A percentile compares a stretch with the other conserved stretches of the same genome.
Evolutionary conservation across 1,140 invertebrate genomes (phyloP).

Genomic region (Apolygus lucorum): DNA sequence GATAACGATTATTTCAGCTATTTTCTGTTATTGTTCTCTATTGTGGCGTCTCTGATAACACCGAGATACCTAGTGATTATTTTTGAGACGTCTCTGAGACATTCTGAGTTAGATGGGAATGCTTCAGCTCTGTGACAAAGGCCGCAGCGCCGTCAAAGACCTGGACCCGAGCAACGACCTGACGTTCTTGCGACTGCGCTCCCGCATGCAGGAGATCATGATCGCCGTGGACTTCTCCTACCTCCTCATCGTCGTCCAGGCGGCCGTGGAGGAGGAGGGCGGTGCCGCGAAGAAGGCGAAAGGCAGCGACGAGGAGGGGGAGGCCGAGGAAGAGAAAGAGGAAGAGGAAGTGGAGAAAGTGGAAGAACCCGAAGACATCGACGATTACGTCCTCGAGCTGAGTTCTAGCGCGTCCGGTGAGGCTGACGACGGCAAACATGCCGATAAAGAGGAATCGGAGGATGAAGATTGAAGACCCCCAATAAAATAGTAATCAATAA

Average conservation of each 20-base stretch:
- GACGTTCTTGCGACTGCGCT: conserved; percentile 87
- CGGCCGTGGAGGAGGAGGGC: not conserved
- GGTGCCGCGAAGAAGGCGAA: not conserved
- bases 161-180: conserved; percentile 95
- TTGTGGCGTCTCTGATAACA: no score
- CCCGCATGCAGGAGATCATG: conserved; percentile 37
- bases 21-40: no score
- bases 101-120: no score
- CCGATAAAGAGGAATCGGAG: not conserved
- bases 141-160: conserved; percentile 85
- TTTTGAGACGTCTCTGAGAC: no score
- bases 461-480: not conserved
- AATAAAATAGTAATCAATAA: no score
- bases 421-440: not conserved
- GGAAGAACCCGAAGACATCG: not conserved
- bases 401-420: conserved; percentile 6
- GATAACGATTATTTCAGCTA: no score
- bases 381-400: not conserved
- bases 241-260: not conserved
- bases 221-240: not conserved
- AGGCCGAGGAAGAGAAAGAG: not conserved
- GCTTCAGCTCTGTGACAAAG: conserved; percentile 85
- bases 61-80: no score
- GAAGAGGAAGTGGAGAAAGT: not conserved
- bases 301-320: not conserved